phyloP scores from a whole-genome alignment of 2,888 invertebrate species.

The Drosophila hamatofila region DNA sequence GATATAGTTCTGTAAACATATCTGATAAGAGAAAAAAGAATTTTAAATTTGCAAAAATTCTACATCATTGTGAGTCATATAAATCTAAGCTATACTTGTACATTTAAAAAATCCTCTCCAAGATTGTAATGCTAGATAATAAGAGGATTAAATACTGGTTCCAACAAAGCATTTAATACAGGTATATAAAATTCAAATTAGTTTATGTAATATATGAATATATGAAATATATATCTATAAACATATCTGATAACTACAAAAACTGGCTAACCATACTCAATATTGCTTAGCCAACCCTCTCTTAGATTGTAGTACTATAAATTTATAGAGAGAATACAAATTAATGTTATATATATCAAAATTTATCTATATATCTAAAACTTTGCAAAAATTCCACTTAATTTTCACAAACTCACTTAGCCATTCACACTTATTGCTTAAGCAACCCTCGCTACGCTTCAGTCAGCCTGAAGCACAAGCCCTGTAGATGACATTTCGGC shows the following conservation, averaged over 20 bases:
- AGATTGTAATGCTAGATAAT: too few species aligned
- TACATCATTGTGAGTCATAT: too few species aligned
- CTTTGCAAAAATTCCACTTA: background rate
- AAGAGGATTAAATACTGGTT: too few species aligned
- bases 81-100: too few species aligned
- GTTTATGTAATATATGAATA: background rate
- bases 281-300: background rate
- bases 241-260: background rate
- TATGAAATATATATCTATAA: background rate
- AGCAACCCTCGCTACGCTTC: constrained; percentile 37
- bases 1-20: background rate
- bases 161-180: background rate
- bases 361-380: background rate
- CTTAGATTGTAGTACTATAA: background rate
- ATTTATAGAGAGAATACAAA: background rate
- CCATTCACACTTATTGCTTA: background rate
- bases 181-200: too few species aligned
- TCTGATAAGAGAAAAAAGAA: too few species aligned
- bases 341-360: background rate
- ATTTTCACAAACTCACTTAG: background rate
- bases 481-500: constrained; percentile 68
- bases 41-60: too few species aligned
- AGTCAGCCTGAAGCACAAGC: constrained; percentile 31
- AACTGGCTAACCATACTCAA: too few species aligned
- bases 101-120: too few species aligned